These are phyloP conservation scores for Drosophila nigrodunni DNA, from an alignment of 1,140 invertebrate species.

Conservation along the genomic window DNA sequence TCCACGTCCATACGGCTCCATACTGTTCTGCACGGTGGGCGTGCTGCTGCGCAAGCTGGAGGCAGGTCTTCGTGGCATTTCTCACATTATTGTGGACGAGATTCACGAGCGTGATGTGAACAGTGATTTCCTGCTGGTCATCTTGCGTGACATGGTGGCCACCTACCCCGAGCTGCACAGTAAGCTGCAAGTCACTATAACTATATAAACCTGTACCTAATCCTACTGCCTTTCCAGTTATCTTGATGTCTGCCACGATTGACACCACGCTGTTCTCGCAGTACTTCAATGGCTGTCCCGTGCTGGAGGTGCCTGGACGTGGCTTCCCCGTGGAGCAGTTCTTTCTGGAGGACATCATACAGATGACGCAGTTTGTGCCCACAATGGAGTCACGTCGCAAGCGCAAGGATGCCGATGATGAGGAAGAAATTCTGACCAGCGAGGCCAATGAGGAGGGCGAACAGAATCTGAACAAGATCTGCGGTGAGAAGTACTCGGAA, in stretches of 20 bases:
- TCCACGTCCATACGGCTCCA: conserved; percentile 95
- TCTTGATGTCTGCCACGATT: conserved; percentile 99
- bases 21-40: conserved; percentile 98
- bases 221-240: conserved; percentile 85
- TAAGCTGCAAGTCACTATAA: not conserved
- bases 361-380: conserved; percentile 92
- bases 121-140: conserved; percentile 97
- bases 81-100: conserved; percentile 97
- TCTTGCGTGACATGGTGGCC: conserved; percentile 96
- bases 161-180: conserved; percentile 93
- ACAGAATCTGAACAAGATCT: conserved; percentile 91
- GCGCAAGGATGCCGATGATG: conserved; percentile 89
- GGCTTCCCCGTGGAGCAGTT: conserved; percentile 94
- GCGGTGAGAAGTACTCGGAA: conserved; percentile 86
- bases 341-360: conserved; percentile 95
- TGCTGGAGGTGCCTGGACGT: conserved; percentile 91
- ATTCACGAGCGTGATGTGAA: conserved; percentile 99
- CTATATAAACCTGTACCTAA: not conserved
- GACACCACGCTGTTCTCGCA: conserved; percentile 95
- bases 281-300: conserved; percentile 96
- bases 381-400: conserved; percentile 89
- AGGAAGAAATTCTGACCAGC: conserved; percentile 84
- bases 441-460: conserved; percentile 87
- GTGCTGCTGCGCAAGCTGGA: conserved; percentile 96
- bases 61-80: conserved; percentile 93